Percentiles rank a stretch among this genome's conserved stretches.
Evolutionary conservation across 1,140 invertebrate species (phyloP).

Genomic region (Sarcophaga bullata): DNA sequence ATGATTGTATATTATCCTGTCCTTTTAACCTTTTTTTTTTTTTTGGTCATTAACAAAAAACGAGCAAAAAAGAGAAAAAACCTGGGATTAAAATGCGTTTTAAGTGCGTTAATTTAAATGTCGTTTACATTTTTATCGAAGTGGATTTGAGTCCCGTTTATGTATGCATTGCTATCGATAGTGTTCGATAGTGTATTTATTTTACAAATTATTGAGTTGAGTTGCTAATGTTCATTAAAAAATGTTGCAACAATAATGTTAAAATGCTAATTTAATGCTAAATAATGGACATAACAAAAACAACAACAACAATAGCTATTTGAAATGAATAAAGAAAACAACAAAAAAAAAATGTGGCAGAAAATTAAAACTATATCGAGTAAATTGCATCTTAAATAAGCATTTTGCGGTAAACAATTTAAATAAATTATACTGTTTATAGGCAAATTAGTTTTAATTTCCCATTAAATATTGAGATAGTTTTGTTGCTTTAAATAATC

Average conservation of each 20-base stretch:
- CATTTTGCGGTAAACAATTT: constrained; percentile 9
- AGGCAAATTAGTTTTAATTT: neutral
- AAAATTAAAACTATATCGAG: neutral
- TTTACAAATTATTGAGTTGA: constrained; percentile 22
- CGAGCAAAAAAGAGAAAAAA: neutral
- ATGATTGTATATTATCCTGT: neutral
- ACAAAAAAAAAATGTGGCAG: too few species aligned
- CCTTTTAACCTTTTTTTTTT: constrained; percentile 16
- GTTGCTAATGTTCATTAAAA: constrained; percentile 21
- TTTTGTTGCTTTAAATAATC: too few species aligned
- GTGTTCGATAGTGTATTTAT: constrained; percentile 8
- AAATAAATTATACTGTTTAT: neutral
- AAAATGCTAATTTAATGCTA: constrained; percentile 2
- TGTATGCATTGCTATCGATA: too few species aligned
- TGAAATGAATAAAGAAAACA: too few species aligned
- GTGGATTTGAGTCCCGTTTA: too few species aligned
- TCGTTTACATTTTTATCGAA: too few species aligned
- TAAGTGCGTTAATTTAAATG: neutral
- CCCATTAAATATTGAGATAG: neutral
- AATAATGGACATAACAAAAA: constrained; percentile 3
- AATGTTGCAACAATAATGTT: neutral
- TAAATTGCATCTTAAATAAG: neutral
- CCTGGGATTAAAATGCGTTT: neutral
- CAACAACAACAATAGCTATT: neutral
- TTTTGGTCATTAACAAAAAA: neutral